Conservation (phyloP, 2,797 vertebrate species). For the Hemitrygon akajei region DNA sequence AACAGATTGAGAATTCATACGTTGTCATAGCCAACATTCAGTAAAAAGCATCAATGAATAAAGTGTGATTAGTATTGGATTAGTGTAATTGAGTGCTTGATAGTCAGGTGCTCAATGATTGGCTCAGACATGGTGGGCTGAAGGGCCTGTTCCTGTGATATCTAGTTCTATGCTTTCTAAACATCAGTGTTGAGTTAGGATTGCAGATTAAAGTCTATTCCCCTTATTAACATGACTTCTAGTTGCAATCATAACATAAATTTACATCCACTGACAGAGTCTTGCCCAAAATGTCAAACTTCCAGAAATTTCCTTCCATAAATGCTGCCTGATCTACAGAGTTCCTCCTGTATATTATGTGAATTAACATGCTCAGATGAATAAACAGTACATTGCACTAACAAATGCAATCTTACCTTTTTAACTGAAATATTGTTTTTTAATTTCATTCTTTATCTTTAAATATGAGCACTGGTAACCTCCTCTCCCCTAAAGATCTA, state of each 20-base stretch:
- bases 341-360: too few species aligned
- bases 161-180: too few species aligned
- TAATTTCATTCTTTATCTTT: not conserved
- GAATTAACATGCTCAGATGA: not conserved
- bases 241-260: too few species aligned
- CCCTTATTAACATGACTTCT: not conserved
- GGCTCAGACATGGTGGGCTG: too few species aligned
- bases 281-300: too few species aligned
- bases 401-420: not conserved
- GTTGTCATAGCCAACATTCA: not conserved
- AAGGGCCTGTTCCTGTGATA: too few species aligned
- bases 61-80: too few species aligned
- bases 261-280: too few species aligned
- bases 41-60: not conserved
- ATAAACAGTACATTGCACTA: not conserved
- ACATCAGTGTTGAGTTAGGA: not conserved
- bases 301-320: too few species aligned
- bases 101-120: too few species aligned
- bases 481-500: not conserved
- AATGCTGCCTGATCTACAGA: too few species aligned
- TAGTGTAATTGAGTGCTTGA: too few species aligned
- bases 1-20: not conserved
- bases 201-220: not conserved
- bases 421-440: not conserved
- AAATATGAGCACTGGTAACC: not conserved